A percentile compares a stretch with the other conserved stretches of the same genome.
These are phyloP conservation scores for Chloroceryle aenea DNA, from an alignment of 2,113 vertebrate genomes.

Conservation along the genomic window DNA sequence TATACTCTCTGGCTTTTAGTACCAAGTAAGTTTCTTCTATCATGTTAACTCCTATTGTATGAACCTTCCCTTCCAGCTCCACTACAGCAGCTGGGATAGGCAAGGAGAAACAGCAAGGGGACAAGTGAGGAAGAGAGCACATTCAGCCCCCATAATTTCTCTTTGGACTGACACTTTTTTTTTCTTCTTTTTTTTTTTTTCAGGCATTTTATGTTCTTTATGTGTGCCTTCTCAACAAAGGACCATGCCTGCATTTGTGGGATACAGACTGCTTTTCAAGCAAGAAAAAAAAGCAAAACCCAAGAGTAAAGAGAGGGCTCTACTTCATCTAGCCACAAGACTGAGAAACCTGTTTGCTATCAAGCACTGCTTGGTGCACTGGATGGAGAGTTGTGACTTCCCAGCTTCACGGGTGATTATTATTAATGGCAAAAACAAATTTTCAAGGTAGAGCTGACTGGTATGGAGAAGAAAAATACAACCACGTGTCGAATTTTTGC, in stretches of 20 bases:
- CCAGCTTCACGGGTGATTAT: not conserved
- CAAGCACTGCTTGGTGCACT: not conserved
- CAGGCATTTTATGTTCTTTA: not conserved
- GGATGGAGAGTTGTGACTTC: not conserved
- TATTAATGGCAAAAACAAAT: not conserved
- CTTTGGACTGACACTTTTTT: not conserved
- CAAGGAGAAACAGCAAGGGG: not conserved
- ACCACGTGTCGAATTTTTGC: not conserved
- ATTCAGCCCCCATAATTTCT: not conserved
- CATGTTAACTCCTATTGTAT: not conserved
- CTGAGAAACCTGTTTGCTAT: not conserved
- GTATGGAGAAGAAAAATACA: not conserved
- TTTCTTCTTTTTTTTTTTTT: not conserved
- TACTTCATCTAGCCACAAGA: not conserved
- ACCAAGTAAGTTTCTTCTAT: conserved; percentile 19
- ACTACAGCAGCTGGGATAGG: not conserved
- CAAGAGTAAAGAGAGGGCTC: not conserved
- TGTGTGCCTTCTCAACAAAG: not conserved
- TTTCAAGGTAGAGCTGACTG: not conserved
- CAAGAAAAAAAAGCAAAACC: not conserved
- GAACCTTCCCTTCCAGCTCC: not conserved
- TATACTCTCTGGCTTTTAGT: not conserved
- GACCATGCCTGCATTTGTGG: fast-evolving
- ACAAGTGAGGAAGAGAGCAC: not conserved
- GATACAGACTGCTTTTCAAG: not conserved